phyloP scores from a whole-genome alignment of 2,113 vertebrate genomes.

The Misgurnus mizolepis region DNA sequence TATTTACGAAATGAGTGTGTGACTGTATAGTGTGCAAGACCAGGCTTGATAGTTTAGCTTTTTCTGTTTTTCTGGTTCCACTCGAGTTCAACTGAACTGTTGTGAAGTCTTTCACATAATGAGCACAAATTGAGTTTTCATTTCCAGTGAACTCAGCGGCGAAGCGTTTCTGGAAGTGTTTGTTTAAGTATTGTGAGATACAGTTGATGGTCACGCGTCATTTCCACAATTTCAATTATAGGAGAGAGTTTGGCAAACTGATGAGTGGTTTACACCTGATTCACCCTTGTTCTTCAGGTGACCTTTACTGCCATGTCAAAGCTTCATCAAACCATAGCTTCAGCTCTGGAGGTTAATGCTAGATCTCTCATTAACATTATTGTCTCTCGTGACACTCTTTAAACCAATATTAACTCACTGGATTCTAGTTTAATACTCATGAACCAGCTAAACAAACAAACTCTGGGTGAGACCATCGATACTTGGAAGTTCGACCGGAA shows the following conservation, averaged over 20 bases:
- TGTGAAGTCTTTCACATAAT: neutral
- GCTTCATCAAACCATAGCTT: slow-evolving; percentile 50
- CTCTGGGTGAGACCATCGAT: slow-evolving; percentile 20
- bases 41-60: slow-evolving; percentile 25
- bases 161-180: slow-evolving; percentile 27
- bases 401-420: slow-evolving; percentile 59
- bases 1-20: too few species aligned
- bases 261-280: slow-evolving; percentile 16
- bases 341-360: slow-evolving; percentile 62
- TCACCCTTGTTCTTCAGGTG: neutral
- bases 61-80: slow-evolving; percentile 6
- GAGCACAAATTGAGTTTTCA: slow-evolving; percentile 26
- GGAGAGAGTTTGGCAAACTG: neutral
- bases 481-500: slow-evolving; percentile 25
- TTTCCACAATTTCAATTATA: slow-evolving; percentile 6
- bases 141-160: slow-evolving; percentile 18
- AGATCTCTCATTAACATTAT: slow-evolving; percentile 57
- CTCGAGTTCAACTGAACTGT: slow-evolving; percentile 26
- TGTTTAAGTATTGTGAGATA: slow-evolving; percentile 7
- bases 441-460: slow-evolving; percentile 46
- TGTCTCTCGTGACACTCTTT: slow-evolving; percentile 62
- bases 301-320: neutral
- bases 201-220: slow-evolving; percentile 23
- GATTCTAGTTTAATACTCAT: slow-evolving; percentile 39
- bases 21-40: slow-evolving; percentile 11